phyloP scores from a whole-genome alignment of 2,113 vertebrate species.

The Empidonax traillii region DNA sequence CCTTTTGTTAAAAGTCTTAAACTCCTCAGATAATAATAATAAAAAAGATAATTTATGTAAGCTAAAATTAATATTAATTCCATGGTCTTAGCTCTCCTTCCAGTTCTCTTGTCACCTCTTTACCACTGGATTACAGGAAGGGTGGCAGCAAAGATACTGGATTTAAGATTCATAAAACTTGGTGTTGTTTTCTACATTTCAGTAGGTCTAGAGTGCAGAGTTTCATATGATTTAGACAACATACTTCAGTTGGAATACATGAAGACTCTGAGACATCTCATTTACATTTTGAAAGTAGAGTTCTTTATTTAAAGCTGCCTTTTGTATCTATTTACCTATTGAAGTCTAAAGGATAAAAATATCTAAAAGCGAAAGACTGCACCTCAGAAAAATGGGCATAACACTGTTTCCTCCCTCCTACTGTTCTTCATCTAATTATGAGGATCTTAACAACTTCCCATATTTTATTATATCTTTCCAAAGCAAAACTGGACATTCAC shows the following conservation, averaged over 20 bases:
- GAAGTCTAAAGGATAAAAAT: not conserved
- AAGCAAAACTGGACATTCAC: not conserved
- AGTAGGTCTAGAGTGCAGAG: not conserved
- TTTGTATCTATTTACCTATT: not conserved
- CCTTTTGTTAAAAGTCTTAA: not conserved
- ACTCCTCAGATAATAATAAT: not conserved
- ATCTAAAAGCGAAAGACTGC: not conserved
- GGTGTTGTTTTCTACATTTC: not conserved
- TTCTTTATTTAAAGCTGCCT: not conserved
- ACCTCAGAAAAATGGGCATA: not conserved
- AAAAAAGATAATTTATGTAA: not conserved
- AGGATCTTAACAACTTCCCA: not conserved
- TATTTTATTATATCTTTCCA: not conserved
- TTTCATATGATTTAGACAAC: not conserved
- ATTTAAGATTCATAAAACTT: not conserved
- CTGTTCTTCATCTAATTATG: not conserved
- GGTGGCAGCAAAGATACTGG: not conserved
- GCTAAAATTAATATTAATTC: not conserved
- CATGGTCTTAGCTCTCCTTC: not conserved
- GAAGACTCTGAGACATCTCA: not conserved
- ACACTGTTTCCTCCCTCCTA: not conserved
- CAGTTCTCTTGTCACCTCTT: not conserved
- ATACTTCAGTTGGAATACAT: not conserved
- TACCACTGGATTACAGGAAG: not conserved
- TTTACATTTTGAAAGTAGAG: not conserved